Conservation (phyloP, 2,797 vertebrate species). For the Pempheris klunzingeri region DNA sequence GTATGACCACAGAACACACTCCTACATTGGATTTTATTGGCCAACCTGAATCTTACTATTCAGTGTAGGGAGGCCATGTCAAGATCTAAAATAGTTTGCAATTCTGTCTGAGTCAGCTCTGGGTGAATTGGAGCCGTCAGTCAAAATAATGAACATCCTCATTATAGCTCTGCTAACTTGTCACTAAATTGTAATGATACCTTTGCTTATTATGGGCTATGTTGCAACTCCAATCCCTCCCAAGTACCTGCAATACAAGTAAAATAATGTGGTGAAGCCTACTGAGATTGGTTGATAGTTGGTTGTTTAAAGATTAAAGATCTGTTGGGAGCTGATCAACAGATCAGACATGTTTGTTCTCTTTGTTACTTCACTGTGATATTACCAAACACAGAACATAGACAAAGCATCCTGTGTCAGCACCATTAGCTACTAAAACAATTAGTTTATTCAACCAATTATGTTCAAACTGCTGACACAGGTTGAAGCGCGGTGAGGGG, state of each 20-base stretch:
- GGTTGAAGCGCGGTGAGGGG: conserved; percentile 40
- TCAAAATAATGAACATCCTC: conserved; percentile 61
- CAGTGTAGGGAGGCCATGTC: conserved; percentile 2
- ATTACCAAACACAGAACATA: conserved; percentile 15
- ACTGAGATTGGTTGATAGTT: conserved; percentile 14
- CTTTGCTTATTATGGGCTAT: conserved; percentile 22
- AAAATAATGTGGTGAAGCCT: conserved; percentile 4
- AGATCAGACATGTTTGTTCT: conserved; percentile 8
- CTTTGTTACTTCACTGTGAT: background rate
- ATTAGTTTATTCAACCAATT: conserved; percentile 64
- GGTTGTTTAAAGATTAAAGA: conserved; percentile 20
- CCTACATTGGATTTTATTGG: background rate
- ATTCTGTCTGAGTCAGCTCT: conserved; percentile 34
- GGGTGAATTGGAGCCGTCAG: conserved; percentile 44
- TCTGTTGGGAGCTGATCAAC: conserved; percentile 16
- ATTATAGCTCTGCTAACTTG: conserved; percentile 52
- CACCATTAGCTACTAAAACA: conserved; percentile 42
- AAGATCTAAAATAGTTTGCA: conserved; percentile 32
- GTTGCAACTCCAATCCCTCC: conserved; percentile 8
- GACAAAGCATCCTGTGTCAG: conserved; percentile 40
- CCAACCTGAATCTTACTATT: background rate
- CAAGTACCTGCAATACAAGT: conserved; percentile 5
- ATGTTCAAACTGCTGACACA: conserved; percentile 64
- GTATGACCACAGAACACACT: background rate
- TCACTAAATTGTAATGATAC: conserved; percentile 47